A percentile compares a stretch with the other conserved stretches of the same genome.
Conservation (phyloP, 2,113 vertebrate species). For the Oceanites oceanicus region DNA sequence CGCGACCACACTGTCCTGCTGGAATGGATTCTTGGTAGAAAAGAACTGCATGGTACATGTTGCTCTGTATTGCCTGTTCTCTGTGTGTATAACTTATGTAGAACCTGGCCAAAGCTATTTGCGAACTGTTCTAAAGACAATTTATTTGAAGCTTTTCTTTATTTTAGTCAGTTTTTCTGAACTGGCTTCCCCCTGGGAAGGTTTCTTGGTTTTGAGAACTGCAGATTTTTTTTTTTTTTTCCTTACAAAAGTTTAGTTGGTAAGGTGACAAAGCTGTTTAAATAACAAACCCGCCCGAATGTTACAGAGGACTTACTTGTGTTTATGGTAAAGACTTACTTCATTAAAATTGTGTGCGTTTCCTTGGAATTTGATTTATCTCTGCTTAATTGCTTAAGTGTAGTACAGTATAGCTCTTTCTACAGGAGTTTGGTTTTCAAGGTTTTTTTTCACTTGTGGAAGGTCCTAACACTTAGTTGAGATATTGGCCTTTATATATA, state of each 20-base stretch:
- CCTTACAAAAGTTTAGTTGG: background rate
- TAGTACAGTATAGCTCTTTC: background rate
- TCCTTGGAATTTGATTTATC: background rate
- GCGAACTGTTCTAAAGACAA: rapidly evolving
- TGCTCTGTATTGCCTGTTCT: background rate
- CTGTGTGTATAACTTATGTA: rapidly evolving
- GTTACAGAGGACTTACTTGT: background rate
- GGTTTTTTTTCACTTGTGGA: background rate
- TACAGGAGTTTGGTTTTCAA: background rate
- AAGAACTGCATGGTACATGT: rapidly evolving
- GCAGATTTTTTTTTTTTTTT: too few relatives aligned
- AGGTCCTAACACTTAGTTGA: background rate
- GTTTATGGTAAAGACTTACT: background rate
- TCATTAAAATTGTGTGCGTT: background rate
- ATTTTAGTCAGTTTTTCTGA: background rate
- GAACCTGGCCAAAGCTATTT: background rate
- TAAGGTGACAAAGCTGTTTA: background rate
- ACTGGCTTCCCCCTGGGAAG: background rate
- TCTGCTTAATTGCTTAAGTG: background rate
- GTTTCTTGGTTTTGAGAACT: background rate
- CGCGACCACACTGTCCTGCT: rapidly evolving
- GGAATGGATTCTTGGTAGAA: background rate
- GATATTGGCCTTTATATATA: background rate
- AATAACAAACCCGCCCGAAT: background rate
- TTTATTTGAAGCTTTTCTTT: background rate